Evolutionary conservation across 2,113 vertebrate species (phyloP).

Genomic region (Oreochromis aureus): DNA sequence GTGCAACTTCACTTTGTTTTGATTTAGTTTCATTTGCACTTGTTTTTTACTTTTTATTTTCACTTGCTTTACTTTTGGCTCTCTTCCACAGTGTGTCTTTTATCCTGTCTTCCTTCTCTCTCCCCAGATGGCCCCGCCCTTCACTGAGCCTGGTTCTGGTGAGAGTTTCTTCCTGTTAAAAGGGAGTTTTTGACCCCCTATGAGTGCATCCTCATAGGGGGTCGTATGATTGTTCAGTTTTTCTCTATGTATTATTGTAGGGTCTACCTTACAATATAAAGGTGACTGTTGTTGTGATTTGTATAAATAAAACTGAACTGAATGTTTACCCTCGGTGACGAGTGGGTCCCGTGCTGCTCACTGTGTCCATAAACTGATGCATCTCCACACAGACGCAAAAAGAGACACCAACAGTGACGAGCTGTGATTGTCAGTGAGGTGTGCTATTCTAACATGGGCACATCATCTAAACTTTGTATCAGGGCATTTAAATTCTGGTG

Average conservation of each 20-base stretch:
- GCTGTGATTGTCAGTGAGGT: neutral
- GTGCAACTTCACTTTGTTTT: neutral
- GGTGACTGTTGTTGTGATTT: neutral
- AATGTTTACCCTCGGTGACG: neutral
- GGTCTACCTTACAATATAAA: neutral
- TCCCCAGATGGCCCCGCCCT: fast-evolving
- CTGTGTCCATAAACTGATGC: neutral
- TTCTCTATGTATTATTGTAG: neutral
- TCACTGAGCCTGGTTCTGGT: neutral
- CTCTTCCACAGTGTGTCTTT: neutral
- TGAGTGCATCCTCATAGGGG: neutral
- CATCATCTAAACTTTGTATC: neutral
- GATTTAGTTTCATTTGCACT: neutral
- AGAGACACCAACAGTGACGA: neutral
- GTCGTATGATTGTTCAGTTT: neutral
- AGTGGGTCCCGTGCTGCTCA: neutral
- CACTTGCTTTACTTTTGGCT: neutral
- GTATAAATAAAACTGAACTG: neutral
- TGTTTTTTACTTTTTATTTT: neutral
- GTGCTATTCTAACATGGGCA: neutral
- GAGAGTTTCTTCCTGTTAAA: neutral
- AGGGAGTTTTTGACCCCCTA: no score
- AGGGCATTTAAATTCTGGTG: neutral
- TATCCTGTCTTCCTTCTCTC: neutral
- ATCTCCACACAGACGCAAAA: neutral